Conservation (phyloP, 2,113 vertebrate species). For the Pelobates fuscus region DNA sequence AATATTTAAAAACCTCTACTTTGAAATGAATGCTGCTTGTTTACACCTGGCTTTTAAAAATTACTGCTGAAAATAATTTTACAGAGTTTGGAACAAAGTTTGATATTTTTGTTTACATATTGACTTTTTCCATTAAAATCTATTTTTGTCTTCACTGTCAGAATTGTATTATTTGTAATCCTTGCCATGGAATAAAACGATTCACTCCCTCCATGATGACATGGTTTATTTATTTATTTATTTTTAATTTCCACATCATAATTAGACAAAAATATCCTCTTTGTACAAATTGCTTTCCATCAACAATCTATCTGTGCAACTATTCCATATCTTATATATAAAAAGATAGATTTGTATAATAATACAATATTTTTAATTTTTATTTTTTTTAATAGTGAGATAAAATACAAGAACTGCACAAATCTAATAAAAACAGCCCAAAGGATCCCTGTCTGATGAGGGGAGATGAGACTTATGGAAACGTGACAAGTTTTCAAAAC, state of each 20-base stretch:
- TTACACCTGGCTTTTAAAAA: background rate
- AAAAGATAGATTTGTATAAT: too few relatives aligned
- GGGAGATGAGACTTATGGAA: too few relatives aligned
- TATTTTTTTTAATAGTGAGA: too few relatives aligned
- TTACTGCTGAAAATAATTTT: background rate
- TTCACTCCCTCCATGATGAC: background rate
- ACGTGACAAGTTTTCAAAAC: too few relatives aligned
- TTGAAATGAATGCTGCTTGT: background rate
- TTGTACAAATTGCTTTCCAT: background rate
- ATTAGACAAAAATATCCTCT: constrained; percentile 2
- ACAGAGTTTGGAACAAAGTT: background rate
- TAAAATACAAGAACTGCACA: too few relatives aligned
- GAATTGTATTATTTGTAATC: background rate
- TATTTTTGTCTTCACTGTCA: background rate
- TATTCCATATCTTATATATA: too few relatives aligned
- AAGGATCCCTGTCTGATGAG: too few relatives aligned
- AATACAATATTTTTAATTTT: too few relatives aligned
- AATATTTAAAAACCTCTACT: constrained; percentile 1
- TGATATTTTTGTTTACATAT: background rate
- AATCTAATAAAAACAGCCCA: too few relatives aligned
- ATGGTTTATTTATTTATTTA: background rate
- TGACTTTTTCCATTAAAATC: background rate
- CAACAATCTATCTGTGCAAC: background rate
- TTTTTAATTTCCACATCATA: constrained; percentile 1
- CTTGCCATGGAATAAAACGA: background rate